These are phyloP conservation scores for Proterorhinus semilunaris DNA, from an alignment of 2,113 vertebrate genomes.

Conservation along the genomic window DNA sequence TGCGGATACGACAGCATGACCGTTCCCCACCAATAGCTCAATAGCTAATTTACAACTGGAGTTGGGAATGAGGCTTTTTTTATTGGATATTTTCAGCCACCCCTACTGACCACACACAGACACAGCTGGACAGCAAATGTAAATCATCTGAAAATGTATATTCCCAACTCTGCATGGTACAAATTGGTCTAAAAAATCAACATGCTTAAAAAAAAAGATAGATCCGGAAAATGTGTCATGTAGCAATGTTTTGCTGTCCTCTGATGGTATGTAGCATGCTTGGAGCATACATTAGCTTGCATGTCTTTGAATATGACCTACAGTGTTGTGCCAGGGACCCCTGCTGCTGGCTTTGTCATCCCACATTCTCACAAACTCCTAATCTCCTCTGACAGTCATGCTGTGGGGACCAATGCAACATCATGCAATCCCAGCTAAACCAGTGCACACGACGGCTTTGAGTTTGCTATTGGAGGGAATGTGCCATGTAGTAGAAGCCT, in stretches of 20 bases:
- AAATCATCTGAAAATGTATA: conserved; percentile 19
- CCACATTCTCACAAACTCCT: conserved; percentile 43
- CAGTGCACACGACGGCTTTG: conserved; percentile 29
- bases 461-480: conserved; percentile 17
- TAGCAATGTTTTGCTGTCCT: background rate
- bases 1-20: conserved; percentile 50
- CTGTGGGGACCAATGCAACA: conserved; percentile 46
- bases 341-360: conserved; percentile 65
- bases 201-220: background rate
- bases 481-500: background rate
- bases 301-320: conserved; percentile 33
- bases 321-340: conserved; percentile 46
- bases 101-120: conserved; percentile 47
- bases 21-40: conserved; percentile 54
- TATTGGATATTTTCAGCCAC: conserved; percentile 58
- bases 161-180: background rate
- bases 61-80: conserved; percentile 55
- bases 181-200: background rate
- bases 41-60: conserved; percentile 70
- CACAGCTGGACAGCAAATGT: conserved; percentile 1
- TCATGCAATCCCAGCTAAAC: conserved; percentile 46
- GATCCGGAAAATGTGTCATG: conserved; percentile 8
- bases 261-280: background rate
- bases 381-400: conserved; percentile 57
- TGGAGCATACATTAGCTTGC: conserved; percentile 25